These are phyloP conservation scores for Tolypeutes matacus DNA, from an alignment of 2,797 vertebrate species.

Conservation along the genomic window DNA sequence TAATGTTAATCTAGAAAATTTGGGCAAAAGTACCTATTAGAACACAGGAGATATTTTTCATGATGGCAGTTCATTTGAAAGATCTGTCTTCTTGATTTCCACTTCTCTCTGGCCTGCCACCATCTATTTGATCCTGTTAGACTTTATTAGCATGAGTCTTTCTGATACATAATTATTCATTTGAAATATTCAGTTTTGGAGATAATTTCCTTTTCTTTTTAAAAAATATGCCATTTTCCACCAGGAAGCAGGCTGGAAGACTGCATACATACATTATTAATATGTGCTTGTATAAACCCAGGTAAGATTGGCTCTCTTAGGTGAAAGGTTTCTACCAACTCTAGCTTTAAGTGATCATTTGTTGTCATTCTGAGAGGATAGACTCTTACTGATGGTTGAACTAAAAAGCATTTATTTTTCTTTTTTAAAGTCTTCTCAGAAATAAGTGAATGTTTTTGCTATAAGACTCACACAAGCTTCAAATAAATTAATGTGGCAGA, in stretches of 20 bases:
- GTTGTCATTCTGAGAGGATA: conserved; percentile 50
- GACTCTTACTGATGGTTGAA: conserved; percentile 66
- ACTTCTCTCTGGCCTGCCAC: not conserved
- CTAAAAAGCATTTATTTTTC: conserved; percentile 68
- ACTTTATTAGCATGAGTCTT: not conserved
- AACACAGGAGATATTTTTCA: not conserved
- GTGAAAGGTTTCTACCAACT: not conserved
- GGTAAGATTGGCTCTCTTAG: not conserved
- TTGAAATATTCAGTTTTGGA: not conserved
- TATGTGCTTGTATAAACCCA: not conserved
- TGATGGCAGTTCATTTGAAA: not conserved
- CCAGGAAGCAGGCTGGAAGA: conserved; percentile 20
- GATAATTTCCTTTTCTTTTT: not conserved
- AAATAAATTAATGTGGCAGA: conserved; percentile 80
- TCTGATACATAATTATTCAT: not conserved
- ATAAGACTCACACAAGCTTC: conserved; percentile 80
- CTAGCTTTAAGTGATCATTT: conserved; percentile 50
- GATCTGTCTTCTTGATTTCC: not conserved
- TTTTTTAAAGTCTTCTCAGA: conserved; percentile 71
- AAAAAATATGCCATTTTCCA: conserved; percentile 32
- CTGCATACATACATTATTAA: not conserved
- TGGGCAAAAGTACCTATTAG: not conserved
- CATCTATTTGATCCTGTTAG: not conserved
- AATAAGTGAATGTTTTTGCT: conserved; percentile 85
- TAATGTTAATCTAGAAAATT: conserved; percentile 19